phyloP scores from a whole-genome alignment of 2,113 vertebrate genomes.

The Daboia siamensis region DNA sequence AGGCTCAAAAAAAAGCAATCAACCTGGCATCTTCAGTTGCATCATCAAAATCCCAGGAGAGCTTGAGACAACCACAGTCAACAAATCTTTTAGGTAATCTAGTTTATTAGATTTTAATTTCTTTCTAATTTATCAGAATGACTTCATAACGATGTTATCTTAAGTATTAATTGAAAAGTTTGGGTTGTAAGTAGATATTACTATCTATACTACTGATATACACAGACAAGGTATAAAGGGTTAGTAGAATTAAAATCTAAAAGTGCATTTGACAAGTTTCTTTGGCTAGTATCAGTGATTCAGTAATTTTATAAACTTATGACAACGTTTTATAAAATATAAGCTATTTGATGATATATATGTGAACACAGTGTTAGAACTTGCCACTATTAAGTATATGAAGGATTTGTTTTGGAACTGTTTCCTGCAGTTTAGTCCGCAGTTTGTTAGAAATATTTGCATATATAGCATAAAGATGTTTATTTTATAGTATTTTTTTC shows the following conservation, averaged over 20 bases:
- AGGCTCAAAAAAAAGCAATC: constrained; percentile 71
- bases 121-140: constrained; percentile 1
- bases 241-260: neutral
- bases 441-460: neutral
- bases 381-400: neutral
- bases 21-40: constrained; percentile 71
- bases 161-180: neutral
- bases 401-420: neutral
- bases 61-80: constrained; percentile 73
- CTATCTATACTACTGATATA: neutral
- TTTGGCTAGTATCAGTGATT: neutral
- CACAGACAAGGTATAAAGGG: neutral
- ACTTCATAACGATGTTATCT: neutral
- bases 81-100: constrained; percentile 76
- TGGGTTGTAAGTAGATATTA: neutral
- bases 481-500: too few species aligned
- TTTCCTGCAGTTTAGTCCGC: too few species aligned
- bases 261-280: neutral
- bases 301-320: neutral
- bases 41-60: constrained; percentile 72
- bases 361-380: neutral
- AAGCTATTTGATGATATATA: neutral
- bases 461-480: neutral
- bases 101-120: neutral
- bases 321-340: neutral